phyloP scores from a whole-genome alignment of 2,797 vertebrate species.

The Buphagus erythrorhynchus region DNA sequence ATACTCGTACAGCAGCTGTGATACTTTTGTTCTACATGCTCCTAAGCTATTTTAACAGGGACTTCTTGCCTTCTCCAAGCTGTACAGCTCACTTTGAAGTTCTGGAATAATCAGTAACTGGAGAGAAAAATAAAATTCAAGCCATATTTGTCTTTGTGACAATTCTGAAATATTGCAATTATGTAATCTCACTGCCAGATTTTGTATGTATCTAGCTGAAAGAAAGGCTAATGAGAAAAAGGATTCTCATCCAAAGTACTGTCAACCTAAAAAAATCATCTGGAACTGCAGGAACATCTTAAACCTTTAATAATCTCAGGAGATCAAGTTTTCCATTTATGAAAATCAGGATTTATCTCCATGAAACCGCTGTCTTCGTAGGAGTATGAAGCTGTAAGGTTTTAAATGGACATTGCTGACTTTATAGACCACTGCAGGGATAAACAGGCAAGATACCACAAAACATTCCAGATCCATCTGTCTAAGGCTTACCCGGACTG shows the following conservation, averaged over 20 bases:
- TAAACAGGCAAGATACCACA: background rate
- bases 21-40: background rate
- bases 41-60: background rate
- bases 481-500: background rate
- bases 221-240: conserved; percentile 32
- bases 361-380: background rate
- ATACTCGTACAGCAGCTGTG: background rate
- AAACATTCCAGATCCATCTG: background rate
- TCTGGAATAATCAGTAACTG: background rate
- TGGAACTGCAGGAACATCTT: conserved; percentile 9
- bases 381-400: background rate
- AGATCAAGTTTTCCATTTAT: background rate
- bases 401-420: background rate
- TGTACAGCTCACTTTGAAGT: background rate
- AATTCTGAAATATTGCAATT: background rate
- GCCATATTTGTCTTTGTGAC: background rate
- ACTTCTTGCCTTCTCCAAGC: background rate
- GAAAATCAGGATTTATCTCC: conserved; percentile 12
- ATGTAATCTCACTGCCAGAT: background rate
- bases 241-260: conserved; percentile 18
- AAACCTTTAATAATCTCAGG: conserved; percentile 13
- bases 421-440: background rate
- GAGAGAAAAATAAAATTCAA: background rate
- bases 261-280: conserved; percentile 35
- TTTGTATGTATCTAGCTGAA: background rate